Evolutionary conservation across 2,113 vertebrate species (phyloP).

Genomic region (Notarius quadriscutis): DNA sequence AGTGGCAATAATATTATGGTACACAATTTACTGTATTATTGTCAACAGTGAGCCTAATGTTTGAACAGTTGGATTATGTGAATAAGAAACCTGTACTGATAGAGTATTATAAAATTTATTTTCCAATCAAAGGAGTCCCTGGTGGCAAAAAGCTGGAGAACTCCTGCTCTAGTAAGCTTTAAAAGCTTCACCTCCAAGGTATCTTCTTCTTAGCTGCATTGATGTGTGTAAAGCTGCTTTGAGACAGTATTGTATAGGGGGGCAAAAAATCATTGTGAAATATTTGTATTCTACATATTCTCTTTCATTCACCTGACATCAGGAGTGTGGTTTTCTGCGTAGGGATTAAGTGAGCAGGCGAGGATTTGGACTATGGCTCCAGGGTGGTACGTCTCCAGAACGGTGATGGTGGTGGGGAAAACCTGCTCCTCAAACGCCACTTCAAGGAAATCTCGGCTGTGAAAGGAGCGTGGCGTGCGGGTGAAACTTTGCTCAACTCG

Average conservation of each 20-base stretch:
- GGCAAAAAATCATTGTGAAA: not conserved
- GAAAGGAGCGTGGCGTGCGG: conserved; percentile 82
- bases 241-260: not conserved
- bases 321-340: conserved; percentile 84
- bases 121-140: too few relatives aligned
- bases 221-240: not conserved
- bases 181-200: not conserved
- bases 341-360: conserved; percentile 95
- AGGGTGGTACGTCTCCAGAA: conserved; percentile 96
- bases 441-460: conserved; percentile 94
- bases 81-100: too few relatives aligned
- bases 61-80: too few relatives aligned
- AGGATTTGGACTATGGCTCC: conserved; percentile 93
- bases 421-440: conserved; percentile 94
- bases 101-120: too few relatives aligned
- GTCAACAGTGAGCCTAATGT: too few relatives aligned
- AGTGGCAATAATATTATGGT: too few relatives aligned
- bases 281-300: not conserved
- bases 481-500: conserved; percentile 65
- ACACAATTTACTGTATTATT: too few relatives aligned
- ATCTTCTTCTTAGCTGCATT: not conserved
- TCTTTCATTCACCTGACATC: conserved; percentile 87
- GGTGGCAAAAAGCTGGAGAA: too few relatives aligned
- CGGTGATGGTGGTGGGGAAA: conserved; percentile 91
- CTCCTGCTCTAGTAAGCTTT: not conserved